Evolutionary conservation across 2,888 invertebrate species (phyloP).

Genomic region (Hybos culiciformis): DNA sequence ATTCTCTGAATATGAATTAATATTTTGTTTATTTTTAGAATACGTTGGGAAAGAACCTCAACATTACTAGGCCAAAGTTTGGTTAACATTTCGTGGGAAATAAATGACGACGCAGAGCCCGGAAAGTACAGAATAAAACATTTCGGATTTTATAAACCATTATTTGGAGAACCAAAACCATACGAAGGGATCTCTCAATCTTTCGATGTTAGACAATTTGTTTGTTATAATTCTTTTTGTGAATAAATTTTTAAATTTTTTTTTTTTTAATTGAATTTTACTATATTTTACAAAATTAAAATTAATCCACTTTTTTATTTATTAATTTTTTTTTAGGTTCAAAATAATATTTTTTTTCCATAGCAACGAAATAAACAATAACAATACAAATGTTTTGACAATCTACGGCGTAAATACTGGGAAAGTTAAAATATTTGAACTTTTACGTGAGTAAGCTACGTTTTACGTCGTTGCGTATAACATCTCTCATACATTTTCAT

Average conservation of each 20-base stretch:
- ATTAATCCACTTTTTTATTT: too few relatives aligned
- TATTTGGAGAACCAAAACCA: conserved; percentile 56
- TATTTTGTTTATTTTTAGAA: conserved; percentile 40
- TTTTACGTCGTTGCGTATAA: too few relatives aligned
- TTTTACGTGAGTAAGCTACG: too few relatives aligned
- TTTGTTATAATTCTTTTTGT: not conserved
- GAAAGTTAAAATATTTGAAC: too few relatives aligned
- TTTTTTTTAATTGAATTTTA: not conserved
- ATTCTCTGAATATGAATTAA: not conserved
- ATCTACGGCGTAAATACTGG: too few relatives aligned
- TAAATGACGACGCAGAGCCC: conserved; percentile 47
- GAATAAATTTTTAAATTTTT: not conserved
- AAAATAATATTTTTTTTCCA: too few relatives aligned
- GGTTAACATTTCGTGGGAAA: conserved; percentile 64
- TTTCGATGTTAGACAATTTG: conserved; percentile 36
- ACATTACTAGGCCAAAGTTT: conserved; percentile 64
- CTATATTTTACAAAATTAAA: too few relatives aligned
- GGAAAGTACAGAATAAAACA: conserved; percentile 77
- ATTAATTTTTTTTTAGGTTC: too few relatives aligned
- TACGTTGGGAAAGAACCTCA: conserved; percentile 63
- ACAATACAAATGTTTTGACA: too few relatives aligned
- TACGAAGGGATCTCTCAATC: conserved; percentile 51
- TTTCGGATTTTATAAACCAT: conserved; percentile 64
- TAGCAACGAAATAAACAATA: too few relatives aligned
- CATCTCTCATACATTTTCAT: too few relatives aligned